Conservation (phyloP, 2,113 vertebrate genomes). For the Heloderma charlesbogerti region DNA sequence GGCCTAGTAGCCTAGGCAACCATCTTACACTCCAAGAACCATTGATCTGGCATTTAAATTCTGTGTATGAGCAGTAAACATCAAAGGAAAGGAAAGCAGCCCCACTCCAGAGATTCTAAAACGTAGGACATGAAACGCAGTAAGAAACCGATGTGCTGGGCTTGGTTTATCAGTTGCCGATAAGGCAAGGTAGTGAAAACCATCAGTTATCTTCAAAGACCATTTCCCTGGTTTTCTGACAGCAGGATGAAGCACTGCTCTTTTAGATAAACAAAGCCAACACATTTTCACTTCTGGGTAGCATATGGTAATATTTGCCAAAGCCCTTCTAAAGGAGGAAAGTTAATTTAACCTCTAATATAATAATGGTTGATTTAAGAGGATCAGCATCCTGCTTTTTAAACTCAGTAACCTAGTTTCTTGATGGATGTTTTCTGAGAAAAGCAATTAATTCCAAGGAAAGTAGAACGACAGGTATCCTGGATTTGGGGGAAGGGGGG, state of each 20-base stretch:
- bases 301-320: slow-evolving; percentile 38
- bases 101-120: neutral
- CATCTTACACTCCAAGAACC: neutral
- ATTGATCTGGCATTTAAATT: neutral
- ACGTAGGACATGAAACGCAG: slow-evolving; percentile 8
- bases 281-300: slow-evolving; percentile 31
- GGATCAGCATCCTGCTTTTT: slow-evolving; percentile 34
- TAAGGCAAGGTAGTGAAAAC: neutral
- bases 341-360: slow-evolving; percentile 17
- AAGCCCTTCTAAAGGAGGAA: slow-evolving; percentile 27
- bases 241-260: neutral
- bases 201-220: neutral
- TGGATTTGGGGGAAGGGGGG: neutral
- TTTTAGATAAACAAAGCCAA: neutral
- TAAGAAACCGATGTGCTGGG: slow-evolving; percentile 21
- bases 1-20: neutral
- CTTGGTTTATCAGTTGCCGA: neutral
- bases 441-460: slow-evolving; percentile 42
- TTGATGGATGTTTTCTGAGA: slow-evolving; percentile 49
- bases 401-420: neutral
- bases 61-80: neutral
- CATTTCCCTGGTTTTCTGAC: slow-evolving; percentile 2
- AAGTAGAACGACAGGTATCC: slow-evolving; percentile 18
- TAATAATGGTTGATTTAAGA: neutral
- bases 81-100: neutral